Conservation (phyloP, 2,797 vertebrate species). For the Botia kubotai region DNA sequence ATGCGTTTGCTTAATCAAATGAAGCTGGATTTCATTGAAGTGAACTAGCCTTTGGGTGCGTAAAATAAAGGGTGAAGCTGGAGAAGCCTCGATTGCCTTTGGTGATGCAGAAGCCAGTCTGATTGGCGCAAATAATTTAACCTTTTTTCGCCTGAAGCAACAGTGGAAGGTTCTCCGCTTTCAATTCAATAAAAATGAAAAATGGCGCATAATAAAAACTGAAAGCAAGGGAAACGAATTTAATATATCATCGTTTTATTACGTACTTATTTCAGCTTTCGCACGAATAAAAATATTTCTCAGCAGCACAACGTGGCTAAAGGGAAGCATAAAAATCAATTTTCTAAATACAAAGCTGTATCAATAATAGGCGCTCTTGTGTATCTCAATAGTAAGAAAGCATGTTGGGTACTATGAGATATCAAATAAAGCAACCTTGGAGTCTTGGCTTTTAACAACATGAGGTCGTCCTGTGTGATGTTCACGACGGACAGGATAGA, state of each 20-base stretch:
- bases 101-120: conserved; percentile 60
- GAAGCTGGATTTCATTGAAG: conserved; percentile 55
- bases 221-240: conserved; percentile 83
- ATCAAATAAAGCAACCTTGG: conserved; percentile 55
- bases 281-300: conserved; percentile 84
- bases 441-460: conserved; percentile 33
- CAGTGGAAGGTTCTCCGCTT: conserved; percentile 70
- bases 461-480: conserved; percentile 1
- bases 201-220: conserved; percentile 84
- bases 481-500: background rate
- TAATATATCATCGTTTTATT: conserved; percentile 88
- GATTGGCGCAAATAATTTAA: conserved; percentile 79
- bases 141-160: conserved; percentile 75
- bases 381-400: conserved; percentile 64
- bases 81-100: conserved; percentile 57
- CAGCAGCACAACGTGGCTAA: conserved; percentile 79
- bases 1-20: conserved; percentile 54
- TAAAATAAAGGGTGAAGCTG: conserved; percentile 44
- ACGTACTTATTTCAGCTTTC: conserved; percentile 86
- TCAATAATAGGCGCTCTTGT: conserved; percentile 77
- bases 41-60: conserved; percentile 54
- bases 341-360: conserved; percentile 80
- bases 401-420: conserved; percentile 72
- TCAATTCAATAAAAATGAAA: conserved; percentile 85
- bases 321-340: conserved; percentile 87